Evolutionary conservation across 2,888 invertebrate genomes (phyloP), one percentile per base, ranked within the genome.

Genomic region (Latrodectus hesperus): DNA sequence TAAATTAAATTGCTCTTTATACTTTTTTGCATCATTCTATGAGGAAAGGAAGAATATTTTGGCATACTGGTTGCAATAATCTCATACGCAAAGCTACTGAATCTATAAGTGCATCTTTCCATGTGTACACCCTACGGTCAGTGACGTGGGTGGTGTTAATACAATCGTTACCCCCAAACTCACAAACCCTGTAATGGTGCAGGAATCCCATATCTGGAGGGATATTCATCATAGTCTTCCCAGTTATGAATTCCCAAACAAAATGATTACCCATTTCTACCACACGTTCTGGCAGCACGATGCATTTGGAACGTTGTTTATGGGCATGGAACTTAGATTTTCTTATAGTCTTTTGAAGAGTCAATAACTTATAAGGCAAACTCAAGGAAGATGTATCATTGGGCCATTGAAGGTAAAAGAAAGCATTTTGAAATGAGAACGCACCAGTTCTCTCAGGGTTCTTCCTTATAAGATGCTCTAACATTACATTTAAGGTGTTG

Each of bases 201-300:
- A 98, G 92, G 76, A 97, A 95, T 16, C 96, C 97, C 8, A 96
- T 94, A 89, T 96, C 96, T 0, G 96, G 94, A 0, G 96, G 96
- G 14, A 97, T 96, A 91, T 97, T 97, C 11, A 96, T 93, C 0
- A 96, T 96, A 2, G 90, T 90, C 60, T 89, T 90, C 0, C 96
- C 96, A 0, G 96, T 95, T 6, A 96, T 94, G 90, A 96, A 96
- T 92, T 97, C 97, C 97, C 98, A 98, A 22, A 97, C 95, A 92
- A 97, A 97, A 92, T 98, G 97, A 93, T 98, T 98, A 2, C 98
- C 98, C 17, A 97, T 96, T 92, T 97, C 97, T 12, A 97, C 95
- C 0, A 97, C 96, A 81, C 95, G 94, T 90, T 95, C 95, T 11
- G 97, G 97, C 89, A 95, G 94, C 91, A 97, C 95, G 89, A 97